Base-by-base conservation (phyloP, 1,140 invertebrate species). In the Drosophila busckii region DNA sequence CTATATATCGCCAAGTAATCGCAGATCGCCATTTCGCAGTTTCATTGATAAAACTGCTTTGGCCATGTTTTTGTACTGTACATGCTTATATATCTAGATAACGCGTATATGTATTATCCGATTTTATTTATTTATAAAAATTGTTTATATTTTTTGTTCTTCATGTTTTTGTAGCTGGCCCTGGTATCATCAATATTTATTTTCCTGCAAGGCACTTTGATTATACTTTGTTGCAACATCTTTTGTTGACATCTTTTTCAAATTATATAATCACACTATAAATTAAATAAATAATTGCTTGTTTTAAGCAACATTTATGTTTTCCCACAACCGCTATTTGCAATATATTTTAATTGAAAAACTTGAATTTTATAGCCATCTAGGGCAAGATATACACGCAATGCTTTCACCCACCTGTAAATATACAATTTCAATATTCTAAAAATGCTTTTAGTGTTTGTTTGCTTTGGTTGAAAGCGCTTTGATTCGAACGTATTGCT, bases 11-110 rank as follows among this genome's bases (percentile, higher is more conserved):
- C 15, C 2, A 7, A 40, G 16, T 28, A 25, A n/a, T 23, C 42
- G 1, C 4, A 26, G 2, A 26, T n/a, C 15, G 3, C n/a, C 17
- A 9, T 6, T 10, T 2, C 42, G 6, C 16, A 16, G 8, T 62
- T 48, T 80, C 71, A 70, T 76, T 78, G 66, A 76, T 76, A 70
- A 76, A 70, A 31, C 20, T 32, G 3, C n/a, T n/a, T 9, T 55
- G 64, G 45, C 45, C 56, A 52, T 76, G 59, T 67, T 59, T 59
- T 63, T 20, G 25, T 9, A 44, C n/a, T 20, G 17, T 28, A 50
- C 45, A 32, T 54, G 32, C 16, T 15, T 23, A 54, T 19, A 37
- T 17, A 34, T 28, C 22, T 34, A 31, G 32, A 26, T 25, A 15
- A n/a, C n/a, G n/a, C n/a, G n/a, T n/a, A n/a, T n/a, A n/a, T n/a